Conservation (phyloP, 2,797 vertebrate species). For the Picus viridis region DNA sequence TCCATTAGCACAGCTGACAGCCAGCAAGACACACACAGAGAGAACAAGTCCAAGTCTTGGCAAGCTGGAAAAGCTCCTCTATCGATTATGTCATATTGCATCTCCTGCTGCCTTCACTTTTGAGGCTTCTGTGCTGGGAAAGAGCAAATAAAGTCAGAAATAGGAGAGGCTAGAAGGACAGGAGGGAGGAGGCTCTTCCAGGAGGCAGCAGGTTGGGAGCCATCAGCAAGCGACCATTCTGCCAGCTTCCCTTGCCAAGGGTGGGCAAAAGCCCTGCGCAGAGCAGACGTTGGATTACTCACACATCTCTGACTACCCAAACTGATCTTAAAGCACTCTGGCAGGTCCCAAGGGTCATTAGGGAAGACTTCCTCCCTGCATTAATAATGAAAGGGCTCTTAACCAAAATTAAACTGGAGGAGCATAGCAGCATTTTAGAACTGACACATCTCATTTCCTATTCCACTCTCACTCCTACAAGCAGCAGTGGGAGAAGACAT, state of each 20-base stretch:
- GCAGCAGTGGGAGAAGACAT: not conserved
- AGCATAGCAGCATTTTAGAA: not conserved
- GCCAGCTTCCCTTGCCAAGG: conserved; percentile 42
- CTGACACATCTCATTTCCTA: not conserved
- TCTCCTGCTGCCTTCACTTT: conserved; percentile 26
- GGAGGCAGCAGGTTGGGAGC: not conserved
- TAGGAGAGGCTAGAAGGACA: not conserved
- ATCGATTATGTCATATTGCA: conserved; percentile 71
- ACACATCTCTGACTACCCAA: conserved; percentile 35
- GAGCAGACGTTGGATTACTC: conserved; percentile 46
- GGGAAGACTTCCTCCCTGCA: not conserved
- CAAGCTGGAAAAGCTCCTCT: conserved; percentile 69
- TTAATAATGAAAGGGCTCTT: not conserved
- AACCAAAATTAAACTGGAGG: conserved; percentile 23
- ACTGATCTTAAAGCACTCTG: conserved; percentile 57
- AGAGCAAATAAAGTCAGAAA: not conserved
- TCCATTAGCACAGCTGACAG: conserved; percentile 79
- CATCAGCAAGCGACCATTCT: not conserved
- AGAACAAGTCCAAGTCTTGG: conserved; percentile 52
- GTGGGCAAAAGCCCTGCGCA: not conserved
- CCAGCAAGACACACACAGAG: conserved; percentile 73
- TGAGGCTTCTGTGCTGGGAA: not conserved
- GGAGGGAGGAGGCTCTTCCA: not conserved
- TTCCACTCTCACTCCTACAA: not conserved
- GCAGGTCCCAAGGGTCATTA: conserved; percentile 6